Evolutionary conservation across 2,113 vertebrate genomes (phyloP), one percentile per base, ranked within the genome.

Genomic region (Actenoides lindsayi): DNA sequence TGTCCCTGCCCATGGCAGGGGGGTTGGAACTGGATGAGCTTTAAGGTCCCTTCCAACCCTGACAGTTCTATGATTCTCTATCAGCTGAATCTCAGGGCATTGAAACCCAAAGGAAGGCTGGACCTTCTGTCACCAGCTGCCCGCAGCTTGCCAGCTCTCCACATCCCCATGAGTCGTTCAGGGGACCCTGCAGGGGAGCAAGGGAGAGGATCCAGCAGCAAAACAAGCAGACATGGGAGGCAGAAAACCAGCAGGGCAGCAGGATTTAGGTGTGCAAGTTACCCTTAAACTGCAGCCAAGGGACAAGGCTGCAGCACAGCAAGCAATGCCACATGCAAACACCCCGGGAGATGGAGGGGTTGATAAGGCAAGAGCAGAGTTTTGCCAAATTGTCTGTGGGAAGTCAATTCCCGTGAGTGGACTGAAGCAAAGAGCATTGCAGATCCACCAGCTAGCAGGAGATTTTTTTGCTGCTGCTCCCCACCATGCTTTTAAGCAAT

Each of bases 291-390:
- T 16, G 25, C 63, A 76, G 64, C 48, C 60, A 60, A 77, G 21
- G n/a, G 44, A 35, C 16, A 30, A 39, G 48, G 28, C 16, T 33
- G 27, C 31, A 35, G 21, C 6, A 3, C 1, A 8, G 39, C 39
- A 65, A 65, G 21, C 31, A 30, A 0, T 8, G 39, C 14, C 53
- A 62, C 5, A 5, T 2, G 6, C 39, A 56, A 2, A 35, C 33
- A 8, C 10, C 1, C 2, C 64, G n/a, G 64, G 27, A 31, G 13
- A 11, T 1, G 1, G 23, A 51, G 30, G 20, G 30, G 11, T 8
- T 71, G 71, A n/a, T 16, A 14, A 73, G 46, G 42, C 23, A 30
- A 39, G 50, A 75, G 57, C 0, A 12, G 51, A 41, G 13, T 33
- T 76, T 23, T 64, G 33, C 69, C 37, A 39, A 8, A 62, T 15